Evolutionary conservation across 2,113 vertebrate species (phyloP).

Genomic region (Trogon surrucura): DNA sequence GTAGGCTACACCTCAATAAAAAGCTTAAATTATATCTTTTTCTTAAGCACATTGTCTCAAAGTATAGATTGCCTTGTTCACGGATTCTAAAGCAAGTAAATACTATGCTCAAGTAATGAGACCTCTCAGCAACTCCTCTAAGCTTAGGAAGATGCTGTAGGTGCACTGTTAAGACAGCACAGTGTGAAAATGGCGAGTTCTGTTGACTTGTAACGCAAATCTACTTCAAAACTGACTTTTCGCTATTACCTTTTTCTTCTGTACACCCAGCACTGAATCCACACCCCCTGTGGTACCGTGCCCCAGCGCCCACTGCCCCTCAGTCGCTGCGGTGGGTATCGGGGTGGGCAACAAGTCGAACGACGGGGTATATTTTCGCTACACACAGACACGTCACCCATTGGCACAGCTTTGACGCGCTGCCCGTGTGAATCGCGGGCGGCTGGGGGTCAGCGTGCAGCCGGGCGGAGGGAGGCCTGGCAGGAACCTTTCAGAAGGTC

Average conservation of each 20-base stretch:
- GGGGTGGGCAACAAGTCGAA: not conserved
- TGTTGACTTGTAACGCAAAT: not conserved
- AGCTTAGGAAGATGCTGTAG: not conserved
- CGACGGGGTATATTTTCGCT: fast-evolving
- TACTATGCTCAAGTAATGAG: too few relatives aligned
- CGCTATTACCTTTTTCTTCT: too few relatives aligned
- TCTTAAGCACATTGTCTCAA: not conserved
- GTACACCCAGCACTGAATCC: too few relatives aligned
- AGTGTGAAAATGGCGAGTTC: not conserved
- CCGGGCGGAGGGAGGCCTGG: fast-evolving
- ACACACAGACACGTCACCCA: fast-evolving
- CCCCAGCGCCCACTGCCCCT: too few relatives aligned
- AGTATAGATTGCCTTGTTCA: not conserved
- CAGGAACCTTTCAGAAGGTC: fast-evolving
- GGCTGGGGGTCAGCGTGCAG: not conserved
- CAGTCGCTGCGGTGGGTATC: not conserved
- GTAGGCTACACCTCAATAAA: not conserved
- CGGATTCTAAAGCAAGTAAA: not conserved
- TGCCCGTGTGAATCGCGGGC: fast-evolving
- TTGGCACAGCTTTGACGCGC: not conserved
- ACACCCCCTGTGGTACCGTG: not conserved
- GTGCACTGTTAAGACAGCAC: not conserved
- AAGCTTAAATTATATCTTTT: not conserved
- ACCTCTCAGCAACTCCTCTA: not conserved
- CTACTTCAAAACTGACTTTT: not conserved